A percentile compares a stretch with the other conserved stretches of the same genome.
These are phyloP conservation scores for Drosophila paulistorum DNA, from an alignment of 1,140 invertebrate genomes.

Conservation along the genomic window DNA sequence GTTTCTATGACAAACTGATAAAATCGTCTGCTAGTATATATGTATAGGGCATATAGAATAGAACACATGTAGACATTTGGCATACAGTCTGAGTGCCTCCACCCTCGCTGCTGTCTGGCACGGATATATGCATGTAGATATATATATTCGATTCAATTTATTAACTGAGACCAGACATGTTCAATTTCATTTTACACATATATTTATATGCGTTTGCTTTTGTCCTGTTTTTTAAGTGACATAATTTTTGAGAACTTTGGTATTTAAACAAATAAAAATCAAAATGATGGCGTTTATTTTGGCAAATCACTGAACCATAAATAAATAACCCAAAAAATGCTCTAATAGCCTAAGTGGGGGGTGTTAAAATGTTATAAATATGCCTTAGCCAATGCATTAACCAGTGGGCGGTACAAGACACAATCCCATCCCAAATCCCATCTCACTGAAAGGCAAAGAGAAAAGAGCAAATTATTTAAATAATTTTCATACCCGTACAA, in stretches of 20 bases:
- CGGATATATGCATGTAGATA: constrained; percentile 5
- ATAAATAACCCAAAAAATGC: constrained; percentile 62
- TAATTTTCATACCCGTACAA: not conserved
- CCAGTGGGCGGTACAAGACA: constrained; percentile 34
- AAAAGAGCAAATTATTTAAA: not conserved
- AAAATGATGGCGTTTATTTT: constrained; percentile 47
- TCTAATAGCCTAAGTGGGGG: constrained; percentile 48
- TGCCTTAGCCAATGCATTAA: constrained; percentile 45
- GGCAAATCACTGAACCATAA: constrained; percentile 56
- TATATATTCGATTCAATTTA: constrained; percentile 61
- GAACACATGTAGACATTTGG: not conserved
- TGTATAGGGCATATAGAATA: not conserved
- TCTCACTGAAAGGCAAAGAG: not conserved
- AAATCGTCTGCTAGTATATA: not conserved
- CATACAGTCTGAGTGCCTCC: not conserved
- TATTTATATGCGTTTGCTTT: constrained; percentile 20
- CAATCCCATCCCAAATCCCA: not conserved
- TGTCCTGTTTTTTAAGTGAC: constrained; percentile 49
- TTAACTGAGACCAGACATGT: constrained; percentile 70
- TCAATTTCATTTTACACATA: constrained; percentile 43
- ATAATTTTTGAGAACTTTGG: constrained; percentile 38
- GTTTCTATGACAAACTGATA: not conserved
- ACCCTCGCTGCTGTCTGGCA: constrained; percentile 50
- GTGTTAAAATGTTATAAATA: constrained; percentile 52
- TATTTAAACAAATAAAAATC: constrained; percentile 26